A percentile compares a stretch with the other conserved stretches of the same genome.
These are phyloP conservation scores for Nomada fucata DNA, from an alignment of 2,888 invertebrate species.

Conservation along the genomic window DNA sequence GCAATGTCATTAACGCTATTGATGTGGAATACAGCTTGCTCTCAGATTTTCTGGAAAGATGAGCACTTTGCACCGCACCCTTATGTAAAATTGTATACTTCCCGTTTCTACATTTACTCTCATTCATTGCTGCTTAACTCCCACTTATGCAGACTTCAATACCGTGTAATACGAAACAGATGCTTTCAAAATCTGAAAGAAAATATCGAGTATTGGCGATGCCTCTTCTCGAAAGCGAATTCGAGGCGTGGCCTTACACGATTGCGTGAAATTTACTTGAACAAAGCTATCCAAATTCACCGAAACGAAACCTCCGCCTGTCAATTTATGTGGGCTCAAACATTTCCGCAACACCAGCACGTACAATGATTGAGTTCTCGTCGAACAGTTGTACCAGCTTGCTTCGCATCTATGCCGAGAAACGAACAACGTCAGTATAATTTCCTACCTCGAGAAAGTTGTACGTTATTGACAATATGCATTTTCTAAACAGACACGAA, in stretches of 20 bases:
- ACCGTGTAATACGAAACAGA: conserved; percentile 17
- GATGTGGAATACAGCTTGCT: too few relatives aligned
- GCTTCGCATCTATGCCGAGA: not conserved
- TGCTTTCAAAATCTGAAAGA: conserved; percentile 14
- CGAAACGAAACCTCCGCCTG: not conserved
- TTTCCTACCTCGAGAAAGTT: not conserved
- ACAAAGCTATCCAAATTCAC: conserved; percentile 14
- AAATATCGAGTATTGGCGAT: not conserved
- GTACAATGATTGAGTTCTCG: not conserved
- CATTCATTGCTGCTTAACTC: too few relatives aligned
- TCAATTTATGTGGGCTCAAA: not conserved
- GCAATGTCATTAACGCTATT: too few relatives aligned
- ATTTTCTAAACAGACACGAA: too few relatives aligned
- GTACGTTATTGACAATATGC: too few relatives aligned
- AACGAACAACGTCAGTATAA: not conserved
- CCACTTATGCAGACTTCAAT: not conserved
- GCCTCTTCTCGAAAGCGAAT: not conserved
- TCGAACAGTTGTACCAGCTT: not conserved
- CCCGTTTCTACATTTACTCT: too few relatives aligned
- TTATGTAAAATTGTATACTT: too few relatives aligned
- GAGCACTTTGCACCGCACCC: too few relatives aligned
- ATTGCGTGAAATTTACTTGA: not conserved
- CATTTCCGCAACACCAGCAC: not conserved
- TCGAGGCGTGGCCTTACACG: too few relatives aligned
- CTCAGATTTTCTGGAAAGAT: too few relatives aligned